Percentiles rank a stretch among this genome's conserved stretches.
Conservation (phyloP, 2,113 vertebrate species). For the chimpanzee (Pan troglodytes) region NHGRI_mPanTro3-v2.1_pri NC_072401.2:67649501-67650000, state of each 20-base stretch:
- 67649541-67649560: conserved; percentile 53
- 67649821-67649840: conserved; percentile 34
- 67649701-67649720: conserved; percentile 71
- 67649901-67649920: conserved; percentile 46
- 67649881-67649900: conserved; percentile 37
- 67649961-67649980: conserved; percentile 22
- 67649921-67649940: conserved; percentile 21
- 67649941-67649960: conserved; percentile 44
- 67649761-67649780: conserved; percentile 74
- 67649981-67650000: conserved; percentile 50
- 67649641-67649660: conserved; percentile 75
- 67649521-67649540: conserved; percentile 36
- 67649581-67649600: conserved; percentile 46
- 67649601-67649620: conserved; percentile 57
- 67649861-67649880: conserved; percentile 61
- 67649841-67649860: conserved; percentile 69
- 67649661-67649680: conserved; percentile 80
- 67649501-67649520: background rate
- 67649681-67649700: conserved; percentile 77
- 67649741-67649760: conserved; percentile 73
- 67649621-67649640: conserved; percentile 70
- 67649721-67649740: conserved; percentile 73
- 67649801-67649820: conserved; percentile 71
- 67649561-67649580: conserved; percentile 44
- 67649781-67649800: conserved; percentile 68